Conservation (phyloP, 2,888 invertebrate species). For the Trissonchulus sp. region DNA sequence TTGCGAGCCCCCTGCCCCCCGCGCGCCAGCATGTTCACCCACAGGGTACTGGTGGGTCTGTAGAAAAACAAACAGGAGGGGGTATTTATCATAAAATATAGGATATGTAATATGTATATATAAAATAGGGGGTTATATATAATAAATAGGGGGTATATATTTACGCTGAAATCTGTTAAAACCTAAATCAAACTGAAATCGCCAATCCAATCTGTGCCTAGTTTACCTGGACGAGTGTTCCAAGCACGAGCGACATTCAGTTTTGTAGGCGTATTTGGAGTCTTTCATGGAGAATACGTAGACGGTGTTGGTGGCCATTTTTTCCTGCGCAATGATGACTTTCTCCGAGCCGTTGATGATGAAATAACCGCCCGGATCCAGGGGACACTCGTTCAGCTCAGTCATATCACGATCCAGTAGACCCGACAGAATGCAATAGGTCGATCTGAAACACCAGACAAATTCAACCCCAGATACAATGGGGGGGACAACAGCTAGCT, state of each 20-base stretch:
- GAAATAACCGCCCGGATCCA: constrained; percentile 97
- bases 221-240: constrained; percentile 66
- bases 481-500: too few species aligned
- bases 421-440: constrained; percentile 87
- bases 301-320: constrained; percentile 99
- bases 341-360: constrained; percentile 99
- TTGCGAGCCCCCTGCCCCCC: constrained; percentile 65
- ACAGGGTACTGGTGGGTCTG: constrained; percentile 90
- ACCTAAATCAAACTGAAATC: too few species aligned
- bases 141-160: too few species aligned
- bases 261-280: constrained; percentile 96
- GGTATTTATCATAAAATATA: constrained; percentile 23
- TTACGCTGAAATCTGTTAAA: too few species aligned
- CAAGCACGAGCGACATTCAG: constrained; percentile 89
- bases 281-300: constrained; percentile 99
- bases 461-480: too few species aligned
- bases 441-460: constrained; percentile 67
- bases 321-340: constrained; percentile 95
- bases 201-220: too few species aligned
- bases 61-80: constrained; percentile 56
- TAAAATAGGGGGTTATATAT: too few species aligned
- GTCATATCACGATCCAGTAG: constrained; percentile 97
- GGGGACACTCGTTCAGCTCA: constrained; percentile 95
- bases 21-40: constrained; percentile 99
- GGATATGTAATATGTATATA: too few species aligned